Percentiles rank a stretch among this genome's conserved stretches.
phyloP scores from a whole-genome alignment of 2,113 vertebrate species.

The Toxotes chatareus region DNA sequence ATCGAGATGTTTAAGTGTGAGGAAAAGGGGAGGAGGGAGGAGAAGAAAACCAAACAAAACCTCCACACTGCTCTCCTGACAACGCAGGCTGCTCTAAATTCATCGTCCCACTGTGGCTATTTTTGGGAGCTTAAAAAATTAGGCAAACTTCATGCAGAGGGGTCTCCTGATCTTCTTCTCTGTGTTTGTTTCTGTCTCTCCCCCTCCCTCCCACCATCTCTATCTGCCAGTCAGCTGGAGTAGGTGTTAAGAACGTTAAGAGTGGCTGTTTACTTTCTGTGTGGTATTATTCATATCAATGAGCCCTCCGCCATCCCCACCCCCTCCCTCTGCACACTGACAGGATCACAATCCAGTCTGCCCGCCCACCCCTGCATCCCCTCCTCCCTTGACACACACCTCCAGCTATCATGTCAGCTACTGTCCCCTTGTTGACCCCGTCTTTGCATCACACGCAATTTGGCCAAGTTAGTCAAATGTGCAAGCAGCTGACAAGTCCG shows the following conservation, averaged over 20 bases:
- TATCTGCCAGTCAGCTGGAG: constrained; percentile 65
- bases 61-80: constrained; percentile 57
- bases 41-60: constrained; percentile 49
- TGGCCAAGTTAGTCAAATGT: constrained; percentile 49
- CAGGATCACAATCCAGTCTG: constrained; percentile 57
- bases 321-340: constrained; percentile 36
- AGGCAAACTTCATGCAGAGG: constrained; percentile 52
- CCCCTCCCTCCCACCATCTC: constrained; percentile 25
- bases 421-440: constrained; percentile 79
- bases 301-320: constrained; percentile 24
- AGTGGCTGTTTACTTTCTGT: constrained; percentile 73
- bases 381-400: constrained; percentile 38
- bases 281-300: constrained; percentile 74
- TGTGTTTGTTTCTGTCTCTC: constrained; percentile 39
- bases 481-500: constrained; percentile 49
- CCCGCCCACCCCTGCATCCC: constrained; percentile 41
- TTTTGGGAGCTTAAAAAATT: constrained; percentile 68
- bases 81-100: constrained; percentile 59
- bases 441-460: constrained; percentile 55
- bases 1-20: constrained; percentile 45
- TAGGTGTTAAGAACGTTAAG: constrained; percentile 70
- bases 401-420: constrained; percentile 66
- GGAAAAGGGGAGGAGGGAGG: constrained; percentile 14
- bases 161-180: constrained; percentile 45
- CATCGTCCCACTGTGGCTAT: constrained; percentile 67